Conservation (phyloP, 2,113 vertebrate genomes). For the Trematomus loennbergii region DNA sequence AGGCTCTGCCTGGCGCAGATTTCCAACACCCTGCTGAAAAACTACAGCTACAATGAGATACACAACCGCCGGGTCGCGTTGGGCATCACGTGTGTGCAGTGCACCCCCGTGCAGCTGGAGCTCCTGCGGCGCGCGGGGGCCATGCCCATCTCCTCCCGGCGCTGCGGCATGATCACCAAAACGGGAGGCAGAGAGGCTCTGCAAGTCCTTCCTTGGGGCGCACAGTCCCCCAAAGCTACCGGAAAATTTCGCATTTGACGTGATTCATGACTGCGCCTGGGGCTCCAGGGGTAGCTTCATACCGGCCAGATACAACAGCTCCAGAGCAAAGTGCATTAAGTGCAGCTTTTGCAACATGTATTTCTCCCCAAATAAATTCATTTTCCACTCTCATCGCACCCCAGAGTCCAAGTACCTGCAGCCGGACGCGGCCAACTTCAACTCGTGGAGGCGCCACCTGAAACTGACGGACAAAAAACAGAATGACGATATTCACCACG, state of each 20-base stretch:
- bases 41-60: slow-evolving; percentile 96
- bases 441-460: slow-evolving; percentile 94
- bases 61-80: slow-evolving; percentile 92
- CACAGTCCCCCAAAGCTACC: slow-evolving; percentile 91
- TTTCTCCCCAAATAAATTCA: slow-evolving; percentile 95
- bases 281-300: slow-evolving; percentile 92
- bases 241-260: slow-evolving; percentile 93
- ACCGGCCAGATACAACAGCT: slow-evolving; percentile 93
- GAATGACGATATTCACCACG: slow-evolving; percentile 90
- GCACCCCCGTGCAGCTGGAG: slow-evolving; percentile 94
- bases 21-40: slow-evolving; percentile 92
- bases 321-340: slow-evolving; percentile 94
- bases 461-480: slow-evolving; percentile 89
- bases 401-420: slow-evolving; percentile 93
- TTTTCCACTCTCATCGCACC: slow-evolving; percentile 93
- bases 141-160: slow-evolving; percentile 93
- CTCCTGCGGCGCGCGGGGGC: slow-evolving; percentile 92
- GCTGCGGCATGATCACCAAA: slow-evolving; percentile 96
- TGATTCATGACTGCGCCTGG: slow-evolving; percentile 94
- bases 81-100: slow-evolving; percentile 94
- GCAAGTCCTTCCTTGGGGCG: slow-evolving; percentile 93
- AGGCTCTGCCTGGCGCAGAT: slow-evolving; percentile 94
- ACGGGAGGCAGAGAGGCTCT: slow-evolving; percentile 92
- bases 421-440: slow-evolving; percentile 94
- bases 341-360: slow-evolving; percentile 93